Evolutionary conservation across 2,113 vertebrate genomes (phyloP), one percentile per base, ranked within the genome.

Genomic region (Psittacula cyanocephala): DNA sequence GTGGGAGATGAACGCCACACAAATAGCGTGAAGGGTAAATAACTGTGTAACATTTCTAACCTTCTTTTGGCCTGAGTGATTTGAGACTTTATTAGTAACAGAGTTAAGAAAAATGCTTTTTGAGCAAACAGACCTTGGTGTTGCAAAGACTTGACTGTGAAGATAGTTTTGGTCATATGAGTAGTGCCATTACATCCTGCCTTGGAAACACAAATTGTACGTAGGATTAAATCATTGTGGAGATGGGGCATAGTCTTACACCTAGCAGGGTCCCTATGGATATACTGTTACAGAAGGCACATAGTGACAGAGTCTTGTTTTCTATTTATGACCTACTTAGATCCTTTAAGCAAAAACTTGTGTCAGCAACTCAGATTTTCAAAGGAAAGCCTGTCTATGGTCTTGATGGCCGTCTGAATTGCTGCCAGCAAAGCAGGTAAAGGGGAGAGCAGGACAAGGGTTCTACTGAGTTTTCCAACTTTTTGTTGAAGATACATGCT

Each of bases 11-110:
- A 96, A 81, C 81, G 74, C 91, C 94, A 63, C 91, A 85, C 88
- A 93, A 91, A 95, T 79, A 96, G 74, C 25, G 5, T 87, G 91
- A 82, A 93, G 92, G 91, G 91, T 82, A 85, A 95, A 96, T 92
- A 96, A 85, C 86, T 44, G 59, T 49, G 7, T 89, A 93, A 88
- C 80, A 90, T 92, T 89, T 91, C 78, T 94, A 91, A 91, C 88
- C 60, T 81, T 44, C 55, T 81, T 92, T 91, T 8, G 5, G 44
- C 53, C 46, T 60, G 77, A 89, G 65, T 70, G 91, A 80, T 93
- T 70, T 84, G 86, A 77, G 44, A 79, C 53, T 94, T 72, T 76
- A 28, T 76, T 79, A 70, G 91, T 76, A 82, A 87, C 77, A 62
- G 37, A 91, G 88, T 69, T 89, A 85, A 92, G 76, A 93, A 88